Evolutionary conservation across 2,797 vertebrate species (phyloP).

Genomic region (Urosaurus nigricauda): DNA sequence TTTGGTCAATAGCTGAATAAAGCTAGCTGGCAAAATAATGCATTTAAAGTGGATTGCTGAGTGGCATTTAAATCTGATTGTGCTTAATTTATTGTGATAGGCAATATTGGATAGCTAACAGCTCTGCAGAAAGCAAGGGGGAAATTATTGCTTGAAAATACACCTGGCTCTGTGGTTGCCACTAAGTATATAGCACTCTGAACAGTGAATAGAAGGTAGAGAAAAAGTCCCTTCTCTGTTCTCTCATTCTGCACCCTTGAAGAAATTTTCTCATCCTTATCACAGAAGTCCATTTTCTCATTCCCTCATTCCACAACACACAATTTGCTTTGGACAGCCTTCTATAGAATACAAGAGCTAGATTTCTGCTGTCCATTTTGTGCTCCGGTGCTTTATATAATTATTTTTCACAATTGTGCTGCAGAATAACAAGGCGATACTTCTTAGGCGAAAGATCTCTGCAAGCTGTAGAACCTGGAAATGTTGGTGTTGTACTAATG

Average conservation of each 20-base stretch:
- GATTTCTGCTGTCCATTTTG: background rate
- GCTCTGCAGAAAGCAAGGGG: conserved; percentile 51
- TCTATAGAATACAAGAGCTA: background rate
- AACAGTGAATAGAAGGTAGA: background rate
- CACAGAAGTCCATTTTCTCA: background rate
- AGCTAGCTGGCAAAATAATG: conserved; percentile 63
- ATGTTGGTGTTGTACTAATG: too few species aligned
- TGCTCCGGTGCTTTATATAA: background rate
- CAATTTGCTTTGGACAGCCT: background rate
- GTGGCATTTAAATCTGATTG: conserved; percentile 67
- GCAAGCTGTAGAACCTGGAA: background rate
- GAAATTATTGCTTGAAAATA: conserved; percentile 34
- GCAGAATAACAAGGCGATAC: background rate
- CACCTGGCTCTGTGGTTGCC: conserved; percentile 7
- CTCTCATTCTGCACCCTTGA: background rate
- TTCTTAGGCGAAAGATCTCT: background rate
- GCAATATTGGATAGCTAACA: conserved; percentile 44
- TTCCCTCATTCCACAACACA: background rate
- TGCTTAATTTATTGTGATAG: conserved; percentile 67
- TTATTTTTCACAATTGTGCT: background rate
- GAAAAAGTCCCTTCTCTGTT: background rate
- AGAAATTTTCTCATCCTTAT: background rate
- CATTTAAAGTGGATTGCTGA: conserved; percentile 71
- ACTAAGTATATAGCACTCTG: background rate
- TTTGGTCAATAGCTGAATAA: conserved; percentile 74